Evolutionary conservation across 2,888 invertebrate species (phyloP), one percentile per base, ranked within the genome.

Genomic region (Beris morrisii): DNA sequence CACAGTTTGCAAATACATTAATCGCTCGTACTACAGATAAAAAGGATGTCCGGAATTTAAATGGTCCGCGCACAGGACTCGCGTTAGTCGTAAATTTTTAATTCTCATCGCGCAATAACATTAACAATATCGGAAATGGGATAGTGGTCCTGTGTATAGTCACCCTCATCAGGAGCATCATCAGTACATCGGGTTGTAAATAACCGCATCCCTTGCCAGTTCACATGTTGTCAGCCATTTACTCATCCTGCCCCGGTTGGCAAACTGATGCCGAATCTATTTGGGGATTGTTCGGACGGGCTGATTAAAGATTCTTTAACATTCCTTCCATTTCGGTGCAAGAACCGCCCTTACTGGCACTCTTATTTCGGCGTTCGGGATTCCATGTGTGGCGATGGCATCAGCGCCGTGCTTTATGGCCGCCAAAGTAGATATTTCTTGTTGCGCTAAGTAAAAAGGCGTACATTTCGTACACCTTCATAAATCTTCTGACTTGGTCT

Each of bases 281-380:
- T 61, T 61, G 38, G 43, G 61, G 61, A 61, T 61, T 61, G 50
- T 61, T 61, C 38, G 61, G 61, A 61, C 61, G 50, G 61, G 52
- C 61, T 61, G 61, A 61, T 61, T 61, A 61, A 22, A 61, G 61
- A 61, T 61, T 38, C 7, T 9, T 5, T 38, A 5, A 1, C 38
- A 38, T 38, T 38, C 38, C 9, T 38, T 38, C 38, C 9, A 38
- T 38, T 38, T 38, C 38, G 38, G 38, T 38, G 38, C 5, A 38
- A 38, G 38, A 9, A 38, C 38, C 38, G 38, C 38, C 38, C 38
- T 38, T 38, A 38, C 9, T 38, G 38, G 38, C 38, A 38, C 38
- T 38, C 9, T 38, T 38, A 9, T 38, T 7, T 5, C 38, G 7
- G 38, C 5, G 38, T 38, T 38, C 9, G 4, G 58, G 48, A 46